Percentiles rank a stretch among this genome's conserved stretches.
phyloP scores from a whole-genome alignment of 2,113 vertebrate species.

The Dromaius novaehollandiae region DNA sequence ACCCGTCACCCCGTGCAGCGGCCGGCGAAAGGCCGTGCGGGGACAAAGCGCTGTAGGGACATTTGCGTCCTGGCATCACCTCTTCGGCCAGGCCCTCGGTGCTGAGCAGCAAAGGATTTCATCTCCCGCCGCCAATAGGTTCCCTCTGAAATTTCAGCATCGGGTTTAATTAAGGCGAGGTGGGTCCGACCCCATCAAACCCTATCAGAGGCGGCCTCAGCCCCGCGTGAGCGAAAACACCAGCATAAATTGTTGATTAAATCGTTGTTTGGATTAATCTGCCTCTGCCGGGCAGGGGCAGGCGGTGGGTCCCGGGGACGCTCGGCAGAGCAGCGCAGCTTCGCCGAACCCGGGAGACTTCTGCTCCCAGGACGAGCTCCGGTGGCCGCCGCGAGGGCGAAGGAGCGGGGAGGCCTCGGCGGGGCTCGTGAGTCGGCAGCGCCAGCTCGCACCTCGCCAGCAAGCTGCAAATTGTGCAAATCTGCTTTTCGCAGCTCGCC shows the following conservation, averaged over 20 bases:
- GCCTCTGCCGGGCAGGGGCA: neutral
- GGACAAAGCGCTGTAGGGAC: constrained; percentile 68
- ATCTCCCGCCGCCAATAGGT: constrained; percentile 2
- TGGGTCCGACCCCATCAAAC: constrained; percentile 68
- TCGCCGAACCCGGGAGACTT: constrained; percentile 1
- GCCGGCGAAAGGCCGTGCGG: constrained; percentile 60
- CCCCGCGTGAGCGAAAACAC: constrained; percentile 41
- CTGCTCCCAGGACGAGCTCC: constrained; percentile 31
- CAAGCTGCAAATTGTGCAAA: constrained; percentile 66
- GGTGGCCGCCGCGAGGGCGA: constrained; percentile 37
- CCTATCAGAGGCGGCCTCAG: constrained; percentile 50
- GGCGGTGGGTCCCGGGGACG: too few relatives aligned
- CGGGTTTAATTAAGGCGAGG: constrained; percentile 75
- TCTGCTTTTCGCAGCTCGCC: constrained; percentile 66
- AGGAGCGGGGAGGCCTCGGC: neutral
- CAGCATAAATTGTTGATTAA: constrained; percentile 74
- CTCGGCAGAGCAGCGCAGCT: neutral
- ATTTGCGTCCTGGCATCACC: constrained; percentile 8
- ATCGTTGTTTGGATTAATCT: constrained; percentile 68
- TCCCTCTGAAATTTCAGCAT: constrained; percentile 71
- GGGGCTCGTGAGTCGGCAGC: constrained; percentile 62
- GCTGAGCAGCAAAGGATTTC: constrained; percentile 49
- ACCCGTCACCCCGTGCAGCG: constrained; percentile 50
- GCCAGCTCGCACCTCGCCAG: constrained; percentile 57
- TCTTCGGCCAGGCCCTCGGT: constrained; percentile 48